Percentiles rank a stretch among this genome's conserved stretches.
Conservation (phyloP, 1,140 invertebrate species). For the Tetragonula clypearis region DNA sequence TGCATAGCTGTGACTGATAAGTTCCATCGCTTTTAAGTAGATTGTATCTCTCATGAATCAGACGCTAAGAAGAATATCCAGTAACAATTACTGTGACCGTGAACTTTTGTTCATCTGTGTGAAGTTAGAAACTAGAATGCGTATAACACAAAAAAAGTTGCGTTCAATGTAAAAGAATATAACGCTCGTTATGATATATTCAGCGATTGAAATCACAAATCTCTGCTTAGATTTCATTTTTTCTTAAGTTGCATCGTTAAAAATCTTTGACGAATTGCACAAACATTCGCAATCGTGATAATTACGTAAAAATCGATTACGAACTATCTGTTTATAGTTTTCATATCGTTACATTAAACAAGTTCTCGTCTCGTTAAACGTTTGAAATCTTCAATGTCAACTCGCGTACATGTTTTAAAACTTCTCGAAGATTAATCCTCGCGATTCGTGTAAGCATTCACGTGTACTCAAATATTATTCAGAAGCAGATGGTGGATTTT, state of each 20-base stretch:
- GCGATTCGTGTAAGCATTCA: neutral
- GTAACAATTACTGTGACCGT: no score
- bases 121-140: no score
- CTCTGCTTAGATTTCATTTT: no score
- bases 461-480: neutral
- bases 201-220: no score
- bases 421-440: no score
- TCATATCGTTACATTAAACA: neutral
- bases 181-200: no score
- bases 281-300: neutral
- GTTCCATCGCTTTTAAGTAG: neutral
- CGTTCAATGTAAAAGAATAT: no score
- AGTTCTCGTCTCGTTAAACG: neutral
- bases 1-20: neutral
- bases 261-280: no score
- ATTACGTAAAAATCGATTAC: neutral
- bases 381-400: neutral
- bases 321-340: neutral
- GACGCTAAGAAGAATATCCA: neutral
- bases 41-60: neutral
- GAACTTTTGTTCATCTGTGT: no score
- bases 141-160: no score
- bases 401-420: no score
- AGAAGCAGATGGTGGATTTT: neutral
- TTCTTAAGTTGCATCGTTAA: no score